phyloP scores from a whole-genome alignment of 2,888 invertebrate genomes.

The Rotaria sp. region DNA sequence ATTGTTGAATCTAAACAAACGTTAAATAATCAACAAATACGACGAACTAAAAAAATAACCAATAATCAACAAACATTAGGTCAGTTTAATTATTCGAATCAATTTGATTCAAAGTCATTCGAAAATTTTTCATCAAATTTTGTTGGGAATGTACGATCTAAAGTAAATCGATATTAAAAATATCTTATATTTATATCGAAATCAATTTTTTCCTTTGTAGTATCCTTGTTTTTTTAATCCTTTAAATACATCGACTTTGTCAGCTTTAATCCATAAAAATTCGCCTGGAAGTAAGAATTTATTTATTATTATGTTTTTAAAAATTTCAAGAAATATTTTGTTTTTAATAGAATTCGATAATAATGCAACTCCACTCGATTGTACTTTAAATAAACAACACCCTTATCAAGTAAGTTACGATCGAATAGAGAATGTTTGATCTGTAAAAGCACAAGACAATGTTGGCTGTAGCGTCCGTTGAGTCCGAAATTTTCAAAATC shows the following conservation, averaged over 20 bases:
- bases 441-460: too few relatives aligned
- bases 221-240: background rate
- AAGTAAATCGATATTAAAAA: background rate
- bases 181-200: background rate
- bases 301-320: background rate
- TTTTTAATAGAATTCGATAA: background rate
- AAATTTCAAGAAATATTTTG: background rate
- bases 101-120: background rate
- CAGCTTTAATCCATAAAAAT: background rate
- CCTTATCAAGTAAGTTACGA: background rate
- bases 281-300: background rate
- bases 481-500: too few relatives aligned
- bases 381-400: background rate
- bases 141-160: background rate
- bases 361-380: background rate
- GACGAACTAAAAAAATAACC: too few relatives aligned
- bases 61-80: too few relatives aligned
- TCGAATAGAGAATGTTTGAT: too few relatives aligned
- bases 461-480: too few relatives aligned
- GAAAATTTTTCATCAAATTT: background rate
- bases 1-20: background rate
- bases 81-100: too few relatives aligned
- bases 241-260: background rate
- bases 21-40: background rate
- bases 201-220: background rate